These are phyloP conservation scores for Mionectes olivaceus DNA, from an alignment of 2,797 vertebrate species.

Conservation along the genomic window DNA sequence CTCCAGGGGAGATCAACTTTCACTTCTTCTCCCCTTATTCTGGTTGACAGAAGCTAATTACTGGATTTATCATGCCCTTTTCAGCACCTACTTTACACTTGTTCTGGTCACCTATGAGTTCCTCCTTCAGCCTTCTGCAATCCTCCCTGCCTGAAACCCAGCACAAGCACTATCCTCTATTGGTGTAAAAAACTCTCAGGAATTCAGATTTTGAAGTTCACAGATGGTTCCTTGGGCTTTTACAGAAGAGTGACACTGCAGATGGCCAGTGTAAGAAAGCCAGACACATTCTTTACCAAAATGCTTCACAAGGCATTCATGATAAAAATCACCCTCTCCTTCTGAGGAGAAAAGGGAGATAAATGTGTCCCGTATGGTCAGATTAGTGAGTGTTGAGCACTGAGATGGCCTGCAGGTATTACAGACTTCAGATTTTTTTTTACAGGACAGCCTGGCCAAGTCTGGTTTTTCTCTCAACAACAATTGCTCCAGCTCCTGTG, in stretches of 20 bases:
- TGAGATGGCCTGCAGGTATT: conserved; percentile 19
- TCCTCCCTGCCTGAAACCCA: not conserved
- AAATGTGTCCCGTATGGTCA: conserved; percentile 22
- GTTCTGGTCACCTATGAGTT: not conserved
- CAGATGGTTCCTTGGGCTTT: not conserved
- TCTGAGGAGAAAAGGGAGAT: conserved; percentile 35
- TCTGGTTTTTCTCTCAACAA: conserved; percentile 27
- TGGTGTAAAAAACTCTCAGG: not conserved
- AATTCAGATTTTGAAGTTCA: conserved; percentile 28
- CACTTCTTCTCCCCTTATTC: conserved; percentile 25
- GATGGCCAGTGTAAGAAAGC: conserved; percentile 10
- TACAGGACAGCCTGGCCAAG: conserved; percentile 15
- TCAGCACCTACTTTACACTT: not conserved
- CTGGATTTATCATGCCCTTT: conserved; percentile 54
- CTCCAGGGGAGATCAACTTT: conserved; percentile 40
- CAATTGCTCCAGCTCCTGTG: not conserved
- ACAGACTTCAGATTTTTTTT: conserved; percentile 28
- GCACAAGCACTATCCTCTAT: not conserved
- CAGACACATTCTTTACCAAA: conserved; percentile 39
- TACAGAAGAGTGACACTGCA: not conserved
- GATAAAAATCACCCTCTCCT: conserved; percentile 38
- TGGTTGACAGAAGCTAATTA: conserved; percentile 34
- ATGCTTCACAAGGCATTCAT: not conserved
- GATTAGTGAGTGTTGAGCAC: conserved; percentile 14
- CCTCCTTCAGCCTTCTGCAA: not conserved